These are phyloP conservation scores for Dipus sagitta DNA, from an alignment of 2,797 vertebrate genomes.

Conservation along the genomic window DNA sequence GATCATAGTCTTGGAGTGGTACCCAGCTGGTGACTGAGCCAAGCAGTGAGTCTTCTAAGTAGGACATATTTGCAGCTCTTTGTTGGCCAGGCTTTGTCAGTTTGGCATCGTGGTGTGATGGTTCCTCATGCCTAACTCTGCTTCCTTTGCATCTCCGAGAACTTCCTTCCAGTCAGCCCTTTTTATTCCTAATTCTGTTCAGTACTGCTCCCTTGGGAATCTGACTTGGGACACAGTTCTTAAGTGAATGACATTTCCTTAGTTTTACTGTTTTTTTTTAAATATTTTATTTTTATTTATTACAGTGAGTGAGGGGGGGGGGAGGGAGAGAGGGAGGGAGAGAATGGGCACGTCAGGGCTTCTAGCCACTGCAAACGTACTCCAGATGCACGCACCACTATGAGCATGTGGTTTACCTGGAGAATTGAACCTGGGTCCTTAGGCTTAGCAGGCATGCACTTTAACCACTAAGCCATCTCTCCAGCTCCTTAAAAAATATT, in stretches of 20 bases:
- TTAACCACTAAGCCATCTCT: too few relatives aligned
- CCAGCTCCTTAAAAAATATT: too few relatives aligned
- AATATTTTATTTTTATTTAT: too few relatives aligned
- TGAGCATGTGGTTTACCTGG: too few relatives aligned
- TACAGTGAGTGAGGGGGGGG: too few relatives aligned
- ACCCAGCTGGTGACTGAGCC: background rate
- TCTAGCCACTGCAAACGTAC: too few relatives aligned
- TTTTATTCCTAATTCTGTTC: slow-evolving; percentile 2
- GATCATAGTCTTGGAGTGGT: background rate
- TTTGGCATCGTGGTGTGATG: background rate
- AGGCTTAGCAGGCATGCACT: too few relatives aligned
- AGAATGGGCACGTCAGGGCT: too few relatives aligned
- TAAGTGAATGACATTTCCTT: background rate
- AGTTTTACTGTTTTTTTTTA: background rate
- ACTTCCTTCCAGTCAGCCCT: background rate
- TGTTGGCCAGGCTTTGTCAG: background rate
- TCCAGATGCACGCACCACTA: too few relatives aligned
- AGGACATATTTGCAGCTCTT: background rate
- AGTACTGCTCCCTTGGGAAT: background rate
- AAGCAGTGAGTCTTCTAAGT: background rate
- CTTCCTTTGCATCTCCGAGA: background rate
- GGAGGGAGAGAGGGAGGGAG: too few relatives aligned
- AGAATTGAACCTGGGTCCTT: too few relatives aligned
- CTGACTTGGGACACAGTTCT: background rate
- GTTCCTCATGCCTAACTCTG: too few relatives aligned